Conservation (phyloP, 2,797 vertebrate genomes). For the Sebastolobus alascanus region DNA sequence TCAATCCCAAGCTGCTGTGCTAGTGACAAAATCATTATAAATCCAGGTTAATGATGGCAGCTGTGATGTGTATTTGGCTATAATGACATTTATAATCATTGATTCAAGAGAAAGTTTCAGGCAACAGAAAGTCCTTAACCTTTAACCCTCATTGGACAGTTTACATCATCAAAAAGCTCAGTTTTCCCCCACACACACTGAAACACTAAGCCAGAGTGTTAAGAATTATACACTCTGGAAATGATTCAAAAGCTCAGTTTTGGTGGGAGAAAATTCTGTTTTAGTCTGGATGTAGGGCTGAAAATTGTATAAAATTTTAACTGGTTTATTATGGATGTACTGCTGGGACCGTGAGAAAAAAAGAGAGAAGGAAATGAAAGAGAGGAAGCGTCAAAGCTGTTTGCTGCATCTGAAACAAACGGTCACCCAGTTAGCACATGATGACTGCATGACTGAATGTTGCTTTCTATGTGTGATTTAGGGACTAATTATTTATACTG, state of each 20-base stretch:
- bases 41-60: neutral
- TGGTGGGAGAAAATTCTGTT: neutral
- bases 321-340: neutral
- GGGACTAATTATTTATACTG: neutral
- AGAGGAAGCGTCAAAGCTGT: constrained; percentile 37
- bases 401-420: constrained; percentile 13
- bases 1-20: neutral
- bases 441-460: neutral
- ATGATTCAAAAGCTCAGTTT: neutral
- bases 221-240: too few relatives aligned
- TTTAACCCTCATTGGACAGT: neutral
- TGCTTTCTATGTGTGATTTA: neutral
- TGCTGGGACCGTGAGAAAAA: neutral
- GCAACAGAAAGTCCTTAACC: neutral
- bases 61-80: neutral
- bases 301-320: neutral
- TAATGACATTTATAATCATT: neutral
- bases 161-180: neutral
- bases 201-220: too few relatives aligned
- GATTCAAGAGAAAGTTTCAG: neutral
- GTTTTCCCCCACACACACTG: neutral
- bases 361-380: constrained; percentile 45
- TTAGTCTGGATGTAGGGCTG: neutral
- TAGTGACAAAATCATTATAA: neutral
- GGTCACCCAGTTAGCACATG: neutral